Base-by-base conservation (phyloP, 2,888 invertebrate genomes). In the Opisthograptis luteolata region DNA sequence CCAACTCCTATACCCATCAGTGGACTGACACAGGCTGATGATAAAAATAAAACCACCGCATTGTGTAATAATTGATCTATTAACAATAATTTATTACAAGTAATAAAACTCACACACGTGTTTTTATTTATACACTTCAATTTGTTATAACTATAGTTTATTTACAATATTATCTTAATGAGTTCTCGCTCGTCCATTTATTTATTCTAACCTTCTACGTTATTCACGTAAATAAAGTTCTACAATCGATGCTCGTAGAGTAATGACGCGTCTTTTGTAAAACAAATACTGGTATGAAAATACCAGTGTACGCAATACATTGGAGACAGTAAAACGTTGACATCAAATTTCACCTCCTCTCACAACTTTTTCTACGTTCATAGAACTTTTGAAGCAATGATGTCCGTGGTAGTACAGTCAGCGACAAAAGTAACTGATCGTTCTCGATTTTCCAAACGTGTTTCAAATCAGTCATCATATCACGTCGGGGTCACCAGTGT, bases 1-100 rank as follows among this genome's bases (percentile, higher is more conserved):
- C n/a, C n/a, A n/a, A n/a, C n/a, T n/a, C n/a, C n/a, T n/a, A n/a
- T n/a, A n/a, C n/a, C n/a, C n/a, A n/a, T n/a, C n/a, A n/a, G n/a
- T n/a, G n/a, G n/a, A n/a, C n/a, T n/a, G n/a, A n/a, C n/a, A n/a
- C n/a, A n/a, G n/a, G n/a, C n/a, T n/a, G n/a, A n/a, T n/a, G n/a
- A n/a, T n/a, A 19, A 13, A 43, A 49, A 43, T 43, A 50, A 55
- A 57, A 54, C 48, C 20, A 46, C 7, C 35, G 27, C 4, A 41
- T 10, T 56, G 51, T 55, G 82, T 86, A 84, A 85, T 86, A 87
- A 82, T 84, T 78, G 77, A 87, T 89, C 82, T 90, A 89, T 87
- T 89, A 88, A 89, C 87, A 87, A 88, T 87, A 88, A 86, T 85
- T 87, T 85, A 86, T 86, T 85, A 84, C 81, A 81, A 41, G 32